phyloP scores from a whole-genome alignment of 2,113 vertebrate genomes.

The Dipodomys stephensi region DNA sequence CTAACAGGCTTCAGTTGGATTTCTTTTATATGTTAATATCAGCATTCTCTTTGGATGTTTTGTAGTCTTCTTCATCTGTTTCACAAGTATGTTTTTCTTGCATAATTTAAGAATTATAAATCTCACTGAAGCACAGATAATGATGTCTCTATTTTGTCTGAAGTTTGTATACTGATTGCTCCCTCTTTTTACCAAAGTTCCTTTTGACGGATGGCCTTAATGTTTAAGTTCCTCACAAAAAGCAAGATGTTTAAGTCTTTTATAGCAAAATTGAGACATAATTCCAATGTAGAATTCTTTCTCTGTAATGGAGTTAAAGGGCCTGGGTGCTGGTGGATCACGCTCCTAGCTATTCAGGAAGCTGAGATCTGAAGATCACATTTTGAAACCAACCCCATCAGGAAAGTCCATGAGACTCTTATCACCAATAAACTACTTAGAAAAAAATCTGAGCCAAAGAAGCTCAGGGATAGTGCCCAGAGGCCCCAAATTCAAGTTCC shows the following conservation, averaged over 20 bases:
- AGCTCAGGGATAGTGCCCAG: no score
- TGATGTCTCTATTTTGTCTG: constrained; percentile 47
- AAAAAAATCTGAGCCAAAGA: no score
- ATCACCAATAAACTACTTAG: no score
- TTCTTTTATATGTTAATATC: constrained; percentile 62
- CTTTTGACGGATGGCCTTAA: background rate
- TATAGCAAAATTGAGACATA: constrained; percentile 26
- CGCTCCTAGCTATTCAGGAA: no score
- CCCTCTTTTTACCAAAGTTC: constrained; percentile 2
- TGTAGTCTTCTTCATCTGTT: constrained; percentile 34
- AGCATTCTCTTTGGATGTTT: constrained; percentile 23
- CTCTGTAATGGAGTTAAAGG: constrained; percentile 39
- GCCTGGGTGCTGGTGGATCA: background rate
- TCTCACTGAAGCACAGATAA: constrained; percentile 13
- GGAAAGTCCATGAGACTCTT: no score
- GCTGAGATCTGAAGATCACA: no score
- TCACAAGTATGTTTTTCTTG: constrained; percentile 38
- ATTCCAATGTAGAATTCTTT: constrained; percentile 55
- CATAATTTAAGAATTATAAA: constrained; percentile 24
- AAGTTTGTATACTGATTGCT: constrained; percentile 51
- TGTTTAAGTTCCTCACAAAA: background rate
- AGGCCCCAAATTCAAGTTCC: no score
- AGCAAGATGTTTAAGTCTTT: constrained; percentile 7
- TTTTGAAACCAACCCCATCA: no score
- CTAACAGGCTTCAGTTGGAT: background rate